These are phyloP conservation scores for Butorides virescens DNA, from an alignment of 2,113 vertebrate species.

Conservation along the genomic window DNA sequence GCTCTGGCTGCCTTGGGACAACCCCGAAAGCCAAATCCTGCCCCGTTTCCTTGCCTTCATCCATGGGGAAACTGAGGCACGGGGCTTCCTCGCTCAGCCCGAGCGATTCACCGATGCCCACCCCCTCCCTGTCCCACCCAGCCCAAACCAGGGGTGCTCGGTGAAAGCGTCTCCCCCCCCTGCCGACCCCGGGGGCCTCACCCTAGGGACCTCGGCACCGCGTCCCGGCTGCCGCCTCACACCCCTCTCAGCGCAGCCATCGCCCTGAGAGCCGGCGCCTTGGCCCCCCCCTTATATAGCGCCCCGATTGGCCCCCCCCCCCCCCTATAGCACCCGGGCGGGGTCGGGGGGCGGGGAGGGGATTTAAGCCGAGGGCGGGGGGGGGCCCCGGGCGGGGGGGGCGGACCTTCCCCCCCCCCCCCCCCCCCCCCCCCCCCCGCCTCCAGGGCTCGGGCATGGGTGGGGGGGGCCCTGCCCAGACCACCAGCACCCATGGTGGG, in stretches of 20 bases:
- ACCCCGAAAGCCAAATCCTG: not conserved
- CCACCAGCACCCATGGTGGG: not conserved
- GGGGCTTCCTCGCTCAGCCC: not conserved
- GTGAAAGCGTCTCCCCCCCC: not conserved
- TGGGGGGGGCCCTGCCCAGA: not conserved
- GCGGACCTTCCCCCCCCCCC: not conserved
- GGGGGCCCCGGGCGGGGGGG: accelerated
- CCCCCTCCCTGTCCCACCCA: not conserved
- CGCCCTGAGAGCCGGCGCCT: not conserved
- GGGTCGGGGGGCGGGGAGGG: slow-evolving; percentile 15
- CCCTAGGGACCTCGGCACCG: not conserved
- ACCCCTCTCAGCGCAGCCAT: not conserved
- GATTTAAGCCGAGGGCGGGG: not conserved
- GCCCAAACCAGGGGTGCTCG: accelerated
- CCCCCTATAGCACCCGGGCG: not conserved
- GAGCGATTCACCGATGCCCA: not conserved
- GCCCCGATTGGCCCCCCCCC: too few relatives aligned
- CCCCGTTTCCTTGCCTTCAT: accelerated
- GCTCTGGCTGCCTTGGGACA: not conserved
- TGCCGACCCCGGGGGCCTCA: not conserved
- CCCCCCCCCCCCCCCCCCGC: too few relatives aligned
- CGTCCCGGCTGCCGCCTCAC: not conserved
- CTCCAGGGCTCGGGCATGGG: accelerated
- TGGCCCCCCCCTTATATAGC: not conserved
- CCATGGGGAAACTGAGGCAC: not conserved